These are phyloP conservation scores for Phragmatobia fuliginosa DNA, from an alignment of 2,888 invertebrate species.

Conservation along the genomic window DNA sequence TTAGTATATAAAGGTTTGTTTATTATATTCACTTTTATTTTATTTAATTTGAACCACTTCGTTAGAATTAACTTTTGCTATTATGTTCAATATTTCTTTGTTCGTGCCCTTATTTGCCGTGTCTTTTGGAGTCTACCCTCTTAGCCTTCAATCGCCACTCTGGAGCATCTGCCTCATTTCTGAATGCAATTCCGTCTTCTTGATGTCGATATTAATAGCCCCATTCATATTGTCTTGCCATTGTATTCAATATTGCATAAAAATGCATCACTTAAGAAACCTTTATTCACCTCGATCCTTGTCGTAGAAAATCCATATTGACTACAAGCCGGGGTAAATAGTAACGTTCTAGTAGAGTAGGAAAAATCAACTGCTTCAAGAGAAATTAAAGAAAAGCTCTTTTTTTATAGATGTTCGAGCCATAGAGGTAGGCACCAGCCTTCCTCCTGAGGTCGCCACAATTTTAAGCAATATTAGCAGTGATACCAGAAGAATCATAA, in stretches of 20 bases:
- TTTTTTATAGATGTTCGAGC: slow-evolving; percentile 60
- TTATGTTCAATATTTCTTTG: background rate
- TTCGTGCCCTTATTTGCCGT: no score
- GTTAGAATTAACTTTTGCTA: background rate
- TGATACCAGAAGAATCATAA: slow-evolving; percentile 71
- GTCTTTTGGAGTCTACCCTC: no score
- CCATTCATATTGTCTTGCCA: no score
- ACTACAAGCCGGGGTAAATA: background rate
- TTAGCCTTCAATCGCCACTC: no score
- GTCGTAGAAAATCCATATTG: background rate
- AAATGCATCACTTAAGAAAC: background rate
- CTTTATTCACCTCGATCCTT: background rate
- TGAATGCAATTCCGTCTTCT: no score
- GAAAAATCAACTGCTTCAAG: background rate
- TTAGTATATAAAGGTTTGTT: slow-evolving; percentile 59
- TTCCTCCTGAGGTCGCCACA: slow-evolving; percentile 62
- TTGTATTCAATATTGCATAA: background rate
- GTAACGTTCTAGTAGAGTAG: background rate
- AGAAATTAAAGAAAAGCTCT: background rate
- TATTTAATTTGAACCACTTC: background rate
- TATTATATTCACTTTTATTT: background rate
- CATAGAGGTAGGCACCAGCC: slow-evolving; percentile 65
- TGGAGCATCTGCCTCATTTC: no score
- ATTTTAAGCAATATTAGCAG: slow-evolving; percentile 53
- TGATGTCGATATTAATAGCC: no score